Conservation (phyloP, 1,140 invertebrate genomes). For the Latrodectus geometricus region DNA sequence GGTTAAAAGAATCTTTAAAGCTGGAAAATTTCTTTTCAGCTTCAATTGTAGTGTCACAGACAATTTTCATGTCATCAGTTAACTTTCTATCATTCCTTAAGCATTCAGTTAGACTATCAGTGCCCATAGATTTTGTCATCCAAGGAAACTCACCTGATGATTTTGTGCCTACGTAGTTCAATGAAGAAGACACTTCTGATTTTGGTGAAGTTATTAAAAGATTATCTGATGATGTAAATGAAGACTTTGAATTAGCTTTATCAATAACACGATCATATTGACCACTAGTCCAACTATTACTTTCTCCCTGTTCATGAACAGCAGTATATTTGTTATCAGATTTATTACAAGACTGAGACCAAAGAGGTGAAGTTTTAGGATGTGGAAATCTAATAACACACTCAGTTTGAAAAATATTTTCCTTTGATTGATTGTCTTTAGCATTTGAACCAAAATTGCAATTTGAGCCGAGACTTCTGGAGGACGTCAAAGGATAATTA, state of each 20-base stretch:
- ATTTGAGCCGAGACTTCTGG: constrained; percentile 34
- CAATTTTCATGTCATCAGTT: neutral
- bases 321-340: neutral
- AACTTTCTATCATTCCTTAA: neutral
- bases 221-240: constrained; percentile 43
- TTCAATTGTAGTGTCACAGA: neutral
- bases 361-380: constrained; percentile 8
- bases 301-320: neutral
- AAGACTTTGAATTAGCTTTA: constrained; percentile 6
- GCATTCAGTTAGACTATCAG: neutral
- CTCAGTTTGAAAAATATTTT: constrained; percentile 60
- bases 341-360: neutral
- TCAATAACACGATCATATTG: constrained; percentile 1
- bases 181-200: neutral
- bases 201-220: neutral
- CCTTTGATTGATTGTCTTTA: constrained; percentile 46
- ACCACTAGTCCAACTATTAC: constrained; percentile 41
- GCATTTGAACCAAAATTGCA: constrained; percentile 2
- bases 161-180: neutral
- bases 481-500: constrained; percentile 36
- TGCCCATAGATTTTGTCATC: constrained; percentile 4
- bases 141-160: neutral
- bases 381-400: constrained; percentile 56
- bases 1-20: constrained; percentile 39
- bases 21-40: constrained; percentile 13